phyloP scores from a whole-genome alignment of 2,888 invertebrate genomes.

The Eupithecia subfuscata region DNA sequence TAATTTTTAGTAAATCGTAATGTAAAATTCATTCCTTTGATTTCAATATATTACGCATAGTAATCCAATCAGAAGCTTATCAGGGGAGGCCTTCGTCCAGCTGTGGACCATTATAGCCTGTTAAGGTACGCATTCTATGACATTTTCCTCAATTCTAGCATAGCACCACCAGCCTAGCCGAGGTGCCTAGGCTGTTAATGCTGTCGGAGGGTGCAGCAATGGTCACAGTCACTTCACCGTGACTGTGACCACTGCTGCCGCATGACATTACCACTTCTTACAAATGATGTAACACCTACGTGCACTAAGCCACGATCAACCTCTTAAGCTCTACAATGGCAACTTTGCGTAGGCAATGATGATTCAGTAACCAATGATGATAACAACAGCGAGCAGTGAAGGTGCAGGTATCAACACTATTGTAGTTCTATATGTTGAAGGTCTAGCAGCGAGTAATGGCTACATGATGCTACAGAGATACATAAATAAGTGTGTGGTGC shows the following conservation, averaged over 20 bases:
- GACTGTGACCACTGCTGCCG: too few relatives aligned
- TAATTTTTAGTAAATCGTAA: not conserved
- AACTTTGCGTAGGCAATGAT: too few relatives aligned
- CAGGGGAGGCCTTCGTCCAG: too few relatives aligned
- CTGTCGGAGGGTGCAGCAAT: not conserved
- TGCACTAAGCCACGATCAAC: not conserved
- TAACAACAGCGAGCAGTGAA: not conserved
- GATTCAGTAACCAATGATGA: not conserved
- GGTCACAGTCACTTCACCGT: too few relatives aligned
- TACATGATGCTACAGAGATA: not conserved
- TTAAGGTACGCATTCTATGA: too few relatives aligned
- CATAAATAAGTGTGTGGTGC: not conserved
- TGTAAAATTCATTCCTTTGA: not conserved
- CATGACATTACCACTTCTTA: too few relatives aligned
- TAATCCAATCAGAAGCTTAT: too few relatives aligned
- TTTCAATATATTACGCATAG: not conserved
- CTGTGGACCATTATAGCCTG: too few relatives aligned
- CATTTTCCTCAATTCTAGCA: too few relatives aligned
- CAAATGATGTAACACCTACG: not conserved
- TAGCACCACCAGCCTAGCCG: not conserved
- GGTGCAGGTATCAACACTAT: not conserved
- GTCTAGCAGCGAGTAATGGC: not conserved
- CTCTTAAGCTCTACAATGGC: not conserved
- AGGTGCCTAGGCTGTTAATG: not conserved
- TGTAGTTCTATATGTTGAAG: not conserved